Evolutionary conservation across 2,113 vertebrate genomes (phyloP), one percentile per base, ranked within the genome.

Genomic region (Nansenia antarctica): DNA sequence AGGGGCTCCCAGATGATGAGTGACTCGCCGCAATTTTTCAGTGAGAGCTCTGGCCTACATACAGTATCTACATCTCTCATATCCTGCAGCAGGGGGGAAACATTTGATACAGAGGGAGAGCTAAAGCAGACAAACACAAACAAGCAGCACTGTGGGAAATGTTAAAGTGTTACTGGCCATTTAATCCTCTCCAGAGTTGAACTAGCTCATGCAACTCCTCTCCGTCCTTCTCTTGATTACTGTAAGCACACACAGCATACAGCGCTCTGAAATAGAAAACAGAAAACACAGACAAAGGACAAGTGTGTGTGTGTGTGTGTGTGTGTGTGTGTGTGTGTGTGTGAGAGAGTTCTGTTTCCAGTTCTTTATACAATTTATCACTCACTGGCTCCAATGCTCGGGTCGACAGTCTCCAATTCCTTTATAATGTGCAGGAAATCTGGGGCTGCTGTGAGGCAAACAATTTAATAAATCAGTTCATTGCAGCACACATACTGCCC

Each of bases 381-480:
- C 65, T 60, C 22, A 12, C 55, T 9, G 22, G 30, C 34, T 27
- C 42, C 27, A 31, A n/a, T 47, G 14, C 8, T 55, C 27, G 49
- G 37, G 5, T 52, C 26, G 12, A 54, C 64, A 55, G 29, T 61
- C 37, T 47, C 42, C 65, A 11, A n/a, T 63, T 32, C 31, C 34
- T 60, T 59, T 34, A 65, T 69, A 67, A 73, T 63, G 66, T 57
- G 35, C 15, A 35, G 37, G 39, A 71, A 67, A 69, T 67, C 24
- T 69, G 65, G 3, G 63, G 37, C 49, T 42, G 27, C 54, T n/a
- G 73, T 6, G 37, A 73, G 57, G 57, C 27, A 20, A 57, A 49
- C 20, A 39, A 55, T 80, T 73, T 65, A 70, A 73, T 80, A 76
- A 80, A 80, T 76, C 69, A 80, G 58, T 60, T 35, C n/a, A 49